Evolutionary conservation across 2,797 vertebrate genomes (phyloP), one percentile per base, ranked within the genome.

Genomic region (Danio jaintianensis): DNA sequence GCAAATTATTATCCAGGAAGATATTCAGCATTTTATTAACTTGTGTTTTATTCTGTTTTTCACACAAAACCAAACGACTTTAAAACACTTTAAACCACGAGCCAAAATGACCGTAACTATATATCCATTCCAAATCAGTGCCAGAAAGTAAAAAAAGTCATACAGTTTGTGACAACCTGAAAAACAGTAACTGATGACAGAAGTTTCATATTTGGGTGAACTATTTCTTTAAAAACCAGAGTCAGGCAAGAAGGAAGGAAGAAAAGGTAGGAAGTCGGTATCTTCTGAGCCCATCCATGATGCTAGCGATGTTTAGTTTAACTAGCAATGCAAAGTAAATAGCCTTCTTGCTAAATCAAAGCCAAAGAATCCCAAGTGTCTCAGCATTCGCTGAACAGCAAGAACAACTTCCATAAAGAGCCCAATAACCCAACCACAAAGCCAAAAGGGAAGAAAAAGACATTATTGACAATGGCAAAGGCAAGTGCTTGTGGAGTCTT

Each of bases 401-500:
- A 50, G 56, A 67, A 50, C 40, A 77, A 40, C 22, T 29, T 48
- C 16, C 20, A 55, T 20, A 22, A 70, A 58, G 1, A 61, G 67
- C 66, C 56, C 59, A 64, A 16, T 70, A 64, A 71, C 74, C 74
- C 75, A 59, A 22, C 18, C 13, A 43, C 18, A 70, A 43, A 79
- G 47, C 48, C 61, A 40, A 59, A 45, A 52, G 36, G 15, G 79
- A 58, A 58, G 55, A 52, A 79, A 58, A 55, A 36, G 20, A 62
- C 8, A 42, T 9, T 59, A 61, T 36, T 59, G 2, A 61, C 40
- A 40, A 76, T n/a, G 62, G 52, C 18, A 43, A 58, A 45, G 20
- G 38, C n/a, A 66, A 53, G 48, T 76, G 12, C 4, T 66, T 43
- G 6, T 55, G 40, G 22, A 36, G 50, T 58, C 50, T 77, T 67